Conservation (phyloP, 2,888 invertebrate species). For the Adelphocoris suturalis region DNA sequence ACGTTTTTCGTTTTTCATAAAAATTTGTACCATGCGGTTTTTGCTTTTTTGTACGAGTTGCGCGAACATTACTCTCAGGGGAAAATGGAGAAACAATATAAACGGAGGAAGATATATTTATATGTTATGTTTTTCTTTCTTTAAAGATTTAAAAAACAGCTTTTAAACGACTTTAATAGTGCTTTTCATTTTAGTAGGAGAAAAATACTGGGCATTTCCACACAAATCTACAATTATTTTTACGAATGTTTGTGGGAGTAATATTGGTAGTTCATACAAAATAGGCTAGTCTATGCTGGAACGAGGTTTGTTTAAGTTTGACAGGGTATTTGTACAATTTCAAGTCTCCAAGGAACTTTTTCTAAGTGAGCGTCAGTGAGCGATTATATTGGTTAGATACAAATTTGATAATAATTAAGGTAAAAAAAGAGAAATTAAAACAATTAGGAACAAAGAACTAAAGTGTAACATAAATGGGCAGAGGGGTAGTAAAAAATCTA, state of each 20-base stretch:
- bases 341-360: conserved; percentile 1
- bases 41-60: not conserved
- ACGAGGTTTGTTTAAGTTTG: not conserved
- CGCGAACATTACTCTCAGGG: not conserved
- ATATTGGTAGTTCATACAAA: not conserved
- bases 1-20: not conserved
- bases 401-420: not conserved
- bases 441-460: conserved; percentile 16
- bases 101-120: not conserved
- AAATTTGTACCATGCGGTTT: not conserved
- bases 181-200: not conserved
- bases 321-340: not conserved
- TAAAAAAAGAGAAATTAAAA: not conserved
- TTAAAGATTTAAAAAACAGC: no score
- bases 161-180: not conserved
- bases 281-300: not conserved
- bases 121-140: not conserved
- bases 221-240: not conserved
- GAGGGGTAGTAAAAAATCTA: not conserved
- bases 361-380: conserved; percentile 1
- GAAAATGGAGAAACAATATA: not conserved
- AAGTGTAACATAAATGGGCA: not conserved
- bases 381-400: not conserved
- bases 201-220: not conserved
- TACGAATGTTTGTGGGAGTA: no score